phyloP scores from a whole-genome alignment of 2,113 vertebrate genomes.

The Ciconia maguari region DNA sequence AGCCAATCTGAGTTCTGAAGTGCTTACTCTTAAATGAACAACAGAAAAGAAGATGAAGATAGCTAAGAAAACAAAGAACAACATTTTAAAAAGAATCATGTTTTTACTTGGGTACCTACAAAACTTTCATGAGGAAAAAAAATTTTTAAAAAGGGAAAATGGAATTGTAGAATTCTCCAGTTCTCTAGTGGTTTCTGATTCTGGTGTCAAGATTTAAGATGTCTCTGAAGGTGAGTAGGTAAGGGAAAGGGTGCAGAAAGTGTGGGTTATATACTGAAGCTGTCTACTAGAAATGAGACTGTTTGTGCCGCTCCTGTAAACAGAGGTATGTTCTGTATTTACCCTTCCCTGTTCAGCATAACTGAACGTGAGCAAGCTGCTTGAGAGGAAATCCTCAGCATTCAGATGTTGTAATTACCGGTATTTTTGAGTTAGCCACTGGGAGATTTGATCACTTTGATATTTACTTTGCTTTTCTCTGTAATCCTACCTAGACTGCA shows the following conservation, averaged over 20 bases:
- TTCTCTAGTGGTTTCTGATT: not conserved
- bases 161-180: not conserved
- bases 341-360: not conserved
- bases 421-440: not conserved
- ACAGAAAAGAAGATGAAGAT: not conserved
- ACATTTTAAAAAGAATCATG: not conserved
- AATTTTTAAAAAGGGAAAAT: not conserved
- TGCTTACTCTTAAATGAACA: not conserved
- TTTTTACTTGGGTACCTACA: not conserved
- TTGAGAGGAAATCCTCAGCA: not conserved
- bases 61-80: not conserved
- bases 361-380: accelerated
- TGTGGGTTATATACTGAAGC: not conserved
- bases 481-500: not conserved
- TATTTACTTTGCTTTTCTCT: not conserved
- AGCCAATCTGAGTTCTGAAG: not conserved
- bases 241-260: not conserved
- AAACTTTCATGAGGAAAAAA: not conserved
- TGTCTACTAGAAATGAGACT: not conserved
- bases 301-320: not conserved
- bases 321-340: not conserved
- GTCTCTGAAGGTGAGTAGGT: not conserved
- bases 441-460: not conserved
- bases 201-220: not conserved
- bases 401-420: not conserved